Evolutionary conservation across 2,888 invertebrate species (phyloP), one percentile per base, ranked within the genome.

Genomic region (Brachypalpus laphriformis): DNA sequence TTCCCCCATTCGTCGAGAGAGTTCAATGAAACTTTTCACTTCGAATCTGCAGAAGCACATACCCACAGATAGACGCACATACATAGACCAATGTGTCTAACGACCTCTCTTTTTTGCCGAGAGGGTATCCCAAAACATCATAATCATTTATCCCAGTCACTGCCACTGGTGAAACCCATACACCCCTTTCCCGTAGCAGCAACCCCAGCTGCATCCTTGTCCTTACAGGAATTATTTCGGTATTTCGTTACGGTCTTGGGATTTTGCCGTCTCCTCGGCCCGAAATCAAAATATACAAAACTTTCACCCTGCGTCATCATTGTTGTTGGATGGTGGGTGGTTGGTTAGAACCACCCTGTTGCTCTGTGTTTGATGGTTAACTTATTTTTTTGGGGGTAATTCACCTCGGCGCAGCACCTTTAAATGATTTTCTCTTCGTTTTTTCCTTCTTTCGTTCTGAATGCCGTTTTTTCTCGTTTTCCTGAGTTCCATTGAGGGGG

Each of bases 1-100:
- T 77, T 61, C 63, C 56, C 42, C 40, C 45, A 25, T 20, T 42
- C n/a, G n/a, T n/a, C n/a, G n/a, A n/a, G n/a, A n/a, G 70, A 63
- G 82, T 68, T 75, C 75, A 82, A 82, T 65, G 82, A 16, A 81
- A 75, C 75, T 59, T n/a, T n/a, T n/a, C n/a, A n/a, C n/a, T n/a
- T n/a, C n/a, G n/a, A n/a, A n/a, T n/a, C n/a, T n/a, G n/a, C n/a
- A n/a, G n/a, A n/a, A n/a, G n/a, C n/a, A n/a, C n/a, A n/a, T n/a
- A n/a, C 16, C 14, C 7, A 45, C 37, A 42, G 47, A 66, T 7
- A 40, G 14, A 25, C 66, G 14, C 34, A 45, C 45, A 61, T 4
- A 57, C 40, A 65, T 59, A 66, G 40, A 40, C 42, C 57, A 76
- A 81, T 65, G 45, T 42, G 70, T 76, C 76, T 76, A 76, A 82